A percentile compares a stretch with the other conserved stretches of the same genome.
phyloP scores from a whole-genome alignment of 1,140 invertebrate genomes.

The Bombus turneri region DNA sequence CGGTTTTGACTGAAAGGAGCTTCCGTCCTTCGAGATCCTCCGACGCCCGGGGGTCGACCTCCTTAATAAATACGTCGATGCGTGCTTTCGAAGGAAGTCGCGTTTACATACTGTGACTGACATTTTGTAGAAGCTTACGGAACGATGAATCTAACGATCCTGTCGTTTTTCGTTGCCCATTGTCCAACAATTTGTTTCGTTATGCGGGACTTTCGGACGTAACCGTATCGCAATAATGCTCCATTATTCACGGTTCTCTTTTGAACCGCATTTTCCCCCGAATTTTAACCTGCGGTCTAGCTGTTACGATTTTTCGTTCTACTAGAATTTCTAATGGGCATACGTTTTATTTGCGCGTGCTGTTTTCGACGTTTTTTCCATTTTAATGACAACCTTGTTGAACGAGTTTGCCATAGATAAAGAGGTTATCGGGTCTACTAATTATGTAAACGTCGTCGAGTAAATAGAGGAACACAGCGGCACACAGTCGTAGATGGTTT shows the following conservation, averaged over 20 bases:
- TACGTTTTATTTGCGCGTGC: not conserved
- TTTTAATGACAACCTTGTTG: not conserved
- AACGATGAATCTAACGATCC: not conserved
- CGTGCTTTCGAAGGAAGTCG: conserved; percentile 38
- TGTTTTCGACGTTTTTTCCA: not conserved
- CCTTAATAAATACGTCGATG: conserved; percentile 54
- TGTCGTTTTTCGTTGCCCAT: not conserved
- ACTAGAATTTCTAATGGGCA: not conserved
- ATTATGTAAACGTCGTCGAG: not conserved
- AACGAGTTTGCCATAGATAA: not conserved
- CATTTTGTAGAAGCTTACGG: not conserved
- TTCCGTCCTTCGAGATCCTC: conserved; percentile 27
- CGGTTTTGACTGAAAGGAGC: conserved; percentile 38
- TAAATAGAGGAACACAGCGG: not conserved
- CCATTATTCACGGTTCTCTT: conserved; percentile 11
- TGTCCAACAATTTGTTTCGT: conserved; percentile 18
- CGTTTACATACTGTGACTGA: conserved; percentile 9
- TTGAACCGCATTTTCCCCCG: not conserved
- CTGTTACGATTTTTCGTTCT: not conserved
- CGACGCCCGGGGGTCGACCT: conserved; percentile 14
- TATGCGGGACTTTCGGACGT: not conserved
- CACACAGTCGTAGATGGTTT: not conserved
- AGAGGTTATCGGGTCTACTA: not conserved
- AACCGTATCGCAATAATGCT: not conserved
- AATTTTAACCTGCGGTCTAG: not conserved